These are phyloP conservation scores for Chloebia gouldiae DNA, from an alignment of 2,113 vertebrate genomes.

Conservation along the genomic window DNA sequence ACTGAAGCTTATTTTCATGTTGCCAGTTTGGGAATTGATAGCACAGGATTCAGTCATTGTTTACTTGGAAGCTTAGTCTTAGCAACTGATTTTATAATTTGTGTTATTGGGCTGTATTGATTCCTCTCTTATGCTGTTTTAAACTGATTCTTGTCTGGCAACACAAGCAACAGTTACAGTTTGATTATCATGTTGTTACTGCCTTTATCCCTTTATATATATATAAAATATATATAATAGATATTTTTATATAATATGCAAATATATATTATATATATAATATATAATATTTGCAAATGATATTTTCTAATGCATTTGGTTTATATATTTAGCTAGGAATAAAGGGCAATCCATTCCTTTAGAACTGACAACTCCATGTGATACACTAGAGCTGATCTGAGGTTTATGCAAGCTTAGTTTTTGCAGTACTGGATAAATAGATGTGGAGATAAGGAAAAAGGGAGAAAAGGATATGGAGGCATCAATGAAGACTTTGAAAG, in stretches of 20 bases:
- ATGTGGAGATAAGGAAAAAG: fast-evolving
- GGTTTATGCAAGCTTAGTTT: not conserved
- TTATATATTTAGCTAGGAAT: not conserved
- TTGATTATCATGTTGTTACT: not conserved
- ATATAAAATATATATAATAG: too few species aligned
- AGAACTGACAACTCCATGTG: not conserved
- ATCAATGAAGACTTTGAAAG: not conserved
- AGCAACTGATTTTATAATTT: not conserved
- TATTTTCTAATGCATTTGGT: not conserved
- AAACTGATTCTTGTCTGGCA: not conserved
- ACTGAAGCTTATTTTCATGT: not conserved
- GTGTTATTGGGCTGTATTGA: not conserved
- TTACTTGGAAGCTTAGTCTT: not conserved
- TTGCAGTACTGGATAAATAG: not conserved
- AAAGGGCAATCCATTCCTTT: not conserved
- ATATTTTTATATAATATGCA: too few species aligned
- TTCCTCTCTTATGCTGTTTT: not conserved
- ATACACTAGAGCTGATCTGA: not conserved
- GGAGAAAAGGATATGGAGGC: not conserved
- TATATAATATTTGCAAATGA: not conserved
- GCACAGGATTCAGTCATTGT: not conserved
- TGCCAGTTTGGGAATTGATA: not conserved
- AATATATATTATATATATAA: too few species aligned
- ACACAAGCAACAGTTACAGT: not conserved
- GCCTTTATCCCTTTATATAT: not conserved